Base-by-base conservation (phyloP, 2,888 invertebrate genomes). In the Pammene aurita region DNA sequence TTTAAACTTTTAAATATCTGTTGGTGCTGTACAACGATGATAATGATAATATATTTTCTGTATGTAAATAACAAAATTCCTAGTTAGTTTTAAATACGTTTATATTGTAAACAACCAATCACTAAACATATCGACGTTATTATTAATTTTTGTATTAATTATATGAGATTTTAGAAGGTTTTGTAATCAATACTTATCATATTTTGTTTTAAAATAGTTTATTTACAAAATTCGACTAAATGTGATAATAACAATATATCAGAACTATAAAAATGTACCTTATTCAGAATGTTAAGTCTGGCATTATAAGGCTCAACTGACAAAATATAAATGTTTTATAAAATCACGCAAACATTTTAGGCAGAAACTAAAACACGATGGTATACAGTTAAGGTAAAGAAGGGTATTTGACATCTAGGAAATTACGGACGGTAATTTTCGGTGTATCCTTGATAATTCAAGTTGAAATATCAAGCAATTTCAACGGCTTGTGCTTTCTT, bases 11-110 rank as follows among this genome's bases (percentile, higher is more conserved):
- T 26, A 26, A 26, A 26, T 35, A 41, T 34, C 52, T 52, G 34
- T 66, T 64, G 64, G 68, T 69, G 64, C 58, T 26, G 26, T 64
- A 52, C 26, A 69, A 64, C 13, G 34, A 65, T 26, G 14, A 64
- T 64, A 54, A 69, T 64, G 26, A n/a, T 58, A 58, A 48, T 65
- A 69, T 69, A 60, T 48, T 58, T 18, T 14, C 7, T 16, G 50
- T 55, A 60, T 69, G 46, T 69, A 69, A 64, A 69, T 69, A 69
- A 65, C 60, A 64, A 38, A 38, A 46, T 57, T 57, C 38, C 58
- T 52, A 68, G 44, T 52, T 44, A 42, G 44, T 68, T 58, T 18
- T n/a, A 68, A 18, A 44, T 11, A 63, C 48, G 26, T 34, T 52
- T 58, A 16, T 50, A 26, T 2, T 52, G n/a, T 50, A 62, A 48